phyloP scores from a whole-genome alignment of 2,113 vertebrate genomes.

The Periophthalmus modestus region DNA sequence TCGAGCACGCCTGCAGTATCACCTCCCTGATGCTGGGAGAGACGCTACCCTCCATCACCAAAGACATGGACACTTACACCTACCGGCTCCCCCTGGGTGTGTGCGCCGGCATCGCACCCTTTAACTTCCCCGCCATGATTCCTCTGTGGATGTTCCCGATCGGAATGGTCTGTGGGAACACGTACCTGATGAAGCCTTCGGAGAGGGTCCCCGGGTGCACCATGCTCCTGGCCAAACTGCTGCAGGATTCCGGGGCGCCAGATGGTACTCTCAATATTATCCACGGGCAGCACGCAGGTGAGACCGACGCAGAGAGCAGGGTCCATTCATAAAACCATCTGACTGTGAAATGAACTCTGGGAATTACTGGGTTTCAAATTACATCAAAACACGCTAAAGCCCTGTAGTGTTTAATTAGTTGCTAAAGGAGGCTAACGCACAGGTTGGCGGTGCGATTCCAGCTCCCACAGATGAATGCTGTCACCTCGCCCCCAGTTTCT shows the following conservation, averaged over 20 bases:
- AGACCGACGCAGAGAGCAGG: constrained; percentile 3
- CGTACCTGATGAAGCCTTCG: constrained; percentile 96
- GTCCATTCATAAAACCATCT: not conserved
- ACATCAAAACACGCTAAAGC: not conserved
- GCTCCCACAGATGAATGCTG: too few relatives aligned
- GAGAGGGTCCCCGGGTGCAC: constrained; percentile 94
- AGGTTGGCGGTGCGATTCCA: too few relatives aligned
- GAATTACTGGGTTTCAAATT: not conserved
- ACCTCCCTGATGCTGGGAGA: constrained; percentile 96
- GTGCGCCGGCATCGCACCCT: constrained; percentile 93
- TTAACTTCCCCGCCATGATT: constrained; percentile 99
- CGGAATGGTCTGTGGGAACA: constrained; percentile 97
- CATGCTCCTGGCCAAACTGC: constrained; percentile 91
- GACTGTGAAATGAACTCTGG: not conserved
- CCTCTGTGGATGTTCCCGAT: constrained; percentile 98
- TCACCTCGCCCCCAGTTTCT: too few relatives aligned
- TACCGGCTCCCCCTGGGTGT: constrained; percentile 92
- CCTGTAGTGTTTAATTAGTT: not conserved
- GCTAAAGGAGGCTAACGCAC: too few relatives aligned
- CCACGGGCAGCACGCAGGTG: constrained; percentile 93
- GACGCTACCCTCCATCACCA: constrained; percentile 94
- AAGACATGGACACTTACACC: constrained; percentile 97
- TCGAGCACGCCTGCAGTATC: constrained; percentile 95
- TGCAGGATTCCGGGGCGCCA: constrained; percentile 92
- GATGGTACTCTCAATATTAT: constrained; percentile 94